These are phyloP conservation scores for Carposina sasakii DNA, from an alignment of 1,140 invertebrate genomes.

Conservation along the genomic window DNA sequence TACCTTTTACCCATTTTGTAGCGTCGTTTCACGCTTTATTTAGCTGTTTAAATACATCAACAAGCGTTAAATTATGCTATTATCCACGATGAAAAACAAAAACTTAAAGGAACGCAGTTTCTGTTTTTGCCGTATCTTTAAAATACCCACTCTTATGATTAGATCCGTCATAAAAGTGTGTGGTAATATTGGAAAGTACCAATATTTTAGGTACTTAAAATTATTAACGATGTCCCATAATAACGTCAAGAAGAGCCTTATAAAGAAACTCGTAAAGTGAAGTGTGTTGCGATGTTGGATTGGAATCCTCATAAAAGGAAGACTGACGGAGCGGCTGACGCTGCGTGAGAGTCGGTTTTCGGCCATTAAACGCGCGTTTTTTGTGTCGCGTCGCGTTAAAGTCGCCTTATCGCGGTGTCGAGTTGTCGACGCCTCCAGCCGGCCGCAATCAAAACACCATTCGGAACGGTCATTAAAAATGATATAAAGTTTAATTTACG, in stretches of 20 bases:
- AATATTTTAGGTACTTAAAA: constrained; percentile 48
- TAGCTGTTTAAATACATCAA: constrained; percentile 53
- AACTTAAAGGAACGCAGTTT: not conserved
- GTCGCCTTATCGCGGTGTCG: constrained; percentile 66
- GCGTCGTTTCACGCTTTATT: constrained; percentile 66
- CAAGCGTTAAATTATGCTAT: constrained; percentile 54
- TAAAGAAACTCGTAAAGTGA: constrained; percentile 52
- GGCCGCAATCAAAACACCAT: constrained; percentile 70
- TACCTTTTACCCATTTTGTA: constrained; percentile 63
- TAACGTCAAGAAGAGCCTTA: constrained; percentile 46
- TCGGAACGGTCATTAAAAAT: constrained; percentile 67
- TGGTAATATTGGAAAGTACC: no score
- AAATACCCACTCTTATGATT: no score
- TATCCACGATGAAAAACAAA: constrained; percentile 38
- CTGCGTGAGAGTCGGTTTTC: constrained; percentile 47
- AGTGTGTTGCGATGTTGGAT: constrained; percentile 52
- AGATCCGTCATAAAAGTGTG: no score
- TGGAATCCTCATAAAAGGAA: constrained; percentile 57
- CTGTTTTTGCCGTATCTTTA: no score
- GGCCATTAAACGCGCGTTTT: constrained; percentile 60
- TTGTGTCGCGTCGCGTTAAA: constrained; percentile 52
- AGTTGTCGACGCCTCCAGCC: constrained; percentile 70
- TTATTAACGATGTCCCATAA: constrained; percentile 51
- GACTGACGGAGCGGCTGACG: constrained; percentile 16
- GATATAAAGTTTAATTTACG: constrained; percentile 72